Evolutionary conservation across 2,797 vertebrate genomes (phyloP), one percentile per base, ranked within the genome.

Genomic region (Gymnodraco acuticeps): DNA sequence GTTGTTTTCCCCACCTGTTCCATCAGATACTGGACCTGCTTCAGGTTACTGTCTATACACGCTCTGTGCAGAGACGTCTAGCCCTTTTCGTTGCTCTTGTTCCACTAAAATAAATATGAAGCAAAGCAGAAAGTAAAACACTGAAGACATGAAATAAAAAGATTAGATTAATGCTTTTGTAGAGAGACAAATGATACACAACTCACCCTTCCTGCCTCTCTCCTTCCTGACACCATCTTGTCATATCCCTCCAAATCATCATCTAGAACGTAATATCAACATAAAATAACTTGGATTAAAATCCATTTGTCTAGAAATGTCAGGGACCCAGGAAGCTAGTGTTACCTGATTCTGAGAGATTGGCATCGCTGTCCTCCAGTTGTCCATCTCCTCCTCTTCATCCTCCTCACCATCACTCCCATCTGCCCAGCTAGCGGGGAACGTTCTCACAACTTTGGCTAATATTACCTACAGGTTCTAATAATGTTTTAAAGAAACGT

Each of bases 31-130:
- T 91, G 94, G 62, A 94, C 96, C 2, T 95, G 96, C 82, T 86
- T 95, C 61, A 95, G 78, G 81, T 95, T 96, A 48, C 97, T 97
- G 0, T 98, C 97, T 0, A 98, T 98, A 76, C 96, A 97, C 10
- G 97, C 96, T 38, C 97, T 94, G 86, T 98, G 97, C 23, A 98
- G 95, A 33, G 94, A 89, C 0, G 97, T 98, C 94, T 98, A 97
- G 0, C 97, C 97, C 71, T 97, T 96, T 47, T 97, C 97, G 0
- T 98, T 98, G 14, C 97, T 94, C 51, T 95, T 95, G 83, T 96
- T 97, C 97, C 97, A 98, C 97, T 98, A 84, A 19, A 76, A 47
- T 47, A 70, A 0, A 5, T 12, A 70, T 14, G 4, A 20, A 20
- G 33, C 2, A 14, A 10, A 33, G 12, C 11, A 47, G 17, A 71